phyloP scores from a whole-genome alignment of 2,113 vertebrate genomes.

The Nycticryphes semicollaris region DNA sequence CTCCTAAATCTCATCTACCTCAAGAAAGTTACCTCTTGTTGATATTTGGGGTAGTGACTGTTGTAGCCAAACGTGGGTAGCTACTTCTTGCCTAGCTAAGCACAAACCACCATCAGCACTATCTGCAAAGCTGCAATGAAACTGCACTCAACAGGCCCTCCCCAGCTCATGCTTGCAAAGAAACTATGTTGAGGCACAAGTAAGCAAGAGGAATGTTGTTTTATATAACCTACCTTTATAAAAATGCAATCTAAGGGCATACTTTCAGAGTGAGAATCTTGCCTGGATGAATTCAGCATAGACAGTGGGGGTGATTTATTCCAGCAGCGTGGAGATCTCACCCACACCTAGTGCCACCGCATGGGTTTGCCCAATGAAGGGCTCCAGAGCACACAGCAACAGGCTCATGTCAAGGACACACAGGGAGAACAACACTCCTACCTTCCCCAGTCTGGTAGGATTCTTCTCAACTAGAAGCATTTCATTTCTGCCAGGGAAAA shows the following conservation, averaged over 20 bases:
- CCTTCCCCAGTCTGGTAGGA: neutral
- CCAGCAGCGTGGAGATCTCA: neutral
- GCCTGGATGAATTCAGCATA: neutral
- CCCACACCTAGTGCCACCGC: neutral
- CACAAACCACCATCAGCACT: fast-evolving
- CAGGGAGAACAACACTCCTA: neutral
- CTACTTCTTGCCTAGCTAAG: neutral
- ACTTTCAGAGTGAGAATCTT: neutral
- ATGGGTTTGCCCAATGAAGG: neutral
- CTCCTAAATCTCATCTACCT: neutral
- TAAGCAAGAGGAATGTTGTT: neutral
- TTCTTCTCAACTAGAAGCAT: neutral
- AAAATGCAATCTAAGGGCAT: neutral
- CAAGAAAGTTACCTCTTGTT: neutral
- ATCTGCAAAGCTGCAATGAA: neutral
- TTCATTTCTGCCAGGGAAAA: neutral
- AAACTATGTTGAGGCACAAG: neutral
- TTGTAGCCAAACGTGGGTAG: neutral
- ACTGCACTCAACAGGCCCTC: neutral
- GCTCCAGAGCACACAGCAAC: fast-evolving
- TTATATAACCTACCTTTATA: neutral
- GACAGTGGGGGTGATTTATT: neutral
- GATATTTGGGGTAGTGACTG: neutral
- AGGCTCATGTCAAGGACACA: neutral
- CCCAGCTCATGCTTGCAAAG: neutral